phyloP scores from a whole-genome alignment of 2,888 invertebrate genomes.

The Eupithecia centaureata region DNA sequence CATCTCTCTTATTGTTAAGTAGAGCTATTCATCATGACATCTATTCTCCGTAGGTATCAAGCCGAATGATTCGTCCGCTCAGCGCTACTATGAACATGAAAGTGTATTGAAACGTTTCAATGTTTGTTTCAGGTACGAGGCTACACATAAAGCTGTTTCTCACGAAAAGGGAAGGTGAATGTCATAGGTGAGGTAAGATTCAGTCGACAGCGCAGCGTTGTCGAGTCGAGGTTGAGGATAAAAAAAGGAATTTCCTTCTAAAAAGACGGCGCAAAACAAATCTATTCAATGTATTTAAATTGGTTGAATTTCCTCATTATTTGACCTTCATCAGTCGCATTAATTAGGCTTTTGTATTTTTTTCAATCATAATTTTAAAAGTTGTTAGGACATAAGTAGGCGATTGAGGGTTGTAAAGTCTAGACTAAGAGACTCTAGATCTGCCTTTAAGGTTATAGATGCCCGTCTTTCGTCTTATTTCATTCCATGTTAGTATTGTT shows the following conservation, averaged over 20 bases:
- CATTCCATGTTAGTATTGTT: neutral
- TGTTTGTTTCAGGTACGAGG: slow-evolving; percentile 34
- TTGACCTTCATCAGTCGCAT: neutral
- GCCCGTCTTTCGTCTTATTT: neutral
- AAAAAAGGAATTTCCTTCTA: slow-evolving; percentile 1
- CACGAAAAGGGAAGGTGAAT: neutral
- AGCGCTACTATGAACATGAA: neutral
- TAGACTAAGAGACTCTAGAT: too few species aligned
- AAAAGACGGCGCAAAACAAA: neutral
- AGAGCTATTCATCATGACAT: neutral
- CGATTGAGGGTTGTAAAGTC: too few species aligned
- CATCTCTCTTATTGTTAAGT: neutral
- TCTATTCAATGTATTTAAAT: neutral
- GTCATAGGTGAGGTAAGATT: neutral
- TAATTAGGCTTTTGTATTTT: too few species aligned
- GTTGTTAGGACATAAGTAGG: too few species aligned
- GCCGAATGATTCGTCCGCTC: neutral
- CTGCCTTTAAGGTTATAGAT: neutral
- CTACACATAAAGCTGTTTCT: slow-evolving; percentile 10
- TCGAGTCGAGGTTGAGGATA: neutral
- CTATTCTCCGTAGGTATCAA: neutral
- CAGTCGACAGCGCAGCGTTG: neutral
- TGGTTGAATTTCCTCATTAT: neutral
- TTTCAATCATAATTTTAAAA: too few species aligned
- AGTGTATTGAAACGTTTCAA: slow-evolving; percentile 10